These are phyloP conservation scores for Dolichallabes microphthalmus DNA, from an alignment of 2,113 vertebrate species.

Conservation along the genomic window DNA sequence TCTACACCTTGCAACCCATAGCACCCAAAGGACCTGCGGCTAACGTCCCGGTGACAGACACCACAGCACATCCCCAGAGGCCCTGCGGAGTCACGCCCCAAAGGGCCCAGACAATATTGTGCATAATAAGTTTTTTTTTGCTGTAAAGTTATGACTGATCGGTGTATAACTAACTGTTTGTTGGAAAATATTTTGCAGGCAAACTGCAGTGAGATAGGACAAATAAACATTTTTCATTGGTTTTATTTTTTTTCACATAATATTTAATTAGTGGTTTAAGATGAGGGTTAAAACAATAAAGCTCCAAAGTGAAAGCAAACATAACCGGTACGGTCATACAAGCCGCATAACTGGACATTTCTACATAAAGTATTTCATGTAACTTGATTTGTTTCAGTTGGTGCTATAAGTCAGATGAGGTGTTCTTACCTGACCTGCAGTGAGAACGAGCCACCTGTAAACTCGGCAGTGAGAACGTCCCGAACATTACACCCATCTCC, in stretches of 20 bases:
- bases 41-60: too few species aligned
- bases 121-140: too few species aligned
- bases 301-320: not conserved
- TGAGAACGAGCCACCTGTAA: conserved; percentile 45
- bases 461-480: conserved; percentile 61
- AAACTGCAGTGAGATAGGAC: not conserved
- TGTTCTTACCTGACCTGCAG: conserved; percentile 57
- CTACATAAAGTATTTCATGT: not conserved
- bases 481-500: conserved; percentile 61
- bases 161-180: not conserved
- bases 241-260: not conserved
- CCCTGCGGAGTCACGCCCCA: too few species aligned
- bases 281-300: not conserved
- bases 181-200: not conserved
- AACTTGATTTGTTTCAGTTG: not conserved
- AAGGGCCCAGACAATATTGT: too few species aligned
- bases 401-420: not conserved
- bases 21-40: too few species aligned
- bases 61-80: too few species aligned
- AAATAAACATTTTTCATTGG: not conserved
- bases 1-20: too few species aligned
- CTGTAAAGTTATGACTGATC: too few species aligned
- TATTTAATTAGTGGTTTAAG: too few species aligned
- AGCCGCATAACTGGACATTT: not conserved
- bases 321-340: not conserved